Percentiles rank a stretch among this genome's conserved stretches.
phyloP scores from a whole-genome alignment of 1,140 invertebrate species.

The Mya arenaria region DNA sequence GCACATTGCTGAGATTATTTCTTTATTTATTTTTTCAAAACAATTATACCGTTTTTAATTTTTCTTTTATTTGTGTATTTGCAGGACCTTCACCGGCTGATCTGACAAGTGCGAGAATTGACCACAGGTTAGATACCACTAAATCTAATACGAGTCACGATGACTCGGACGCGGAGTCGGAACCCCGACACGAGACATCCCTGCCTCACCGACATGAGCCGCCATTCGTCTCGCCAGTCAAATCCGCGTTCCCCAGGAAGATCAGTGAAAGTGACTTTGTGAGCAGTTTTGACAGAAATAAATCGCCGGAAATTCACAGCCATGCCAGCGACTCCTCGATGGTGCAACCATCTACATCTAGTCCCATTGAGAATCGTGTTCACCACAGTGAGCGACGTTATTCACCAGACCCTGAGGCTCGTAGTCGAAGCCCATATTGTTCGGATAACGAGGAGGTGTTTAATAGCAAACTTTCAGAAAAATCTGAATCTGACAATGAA shows the following conservation, averaged over 20 bases:
- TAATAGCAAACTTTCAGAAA: slow-evolving; percentile 39
- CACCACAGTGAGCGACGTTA: slow-evolving; percentile 24
- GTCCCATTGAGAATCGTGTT: slow-evolving; percentile 35
- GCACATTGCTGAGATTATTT: too few relatives aligned
- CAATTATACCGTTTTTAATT: neutral
- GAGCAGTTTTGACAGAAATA: slow-evolving; percentile 54
- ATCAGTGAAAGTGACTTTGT: slow-evolving; percentile 57
- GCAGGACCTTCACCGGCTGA: slow-evolving; percentile 47
- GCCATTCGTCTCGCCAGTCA: slow-evolving; percentile 31
- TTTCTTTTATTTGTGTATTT: slow-evolving; percentile 19
- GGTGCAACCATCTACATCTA: slow-evolving; percentile 38
- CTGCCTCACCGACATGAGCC: slow-evolving; percentile 19
- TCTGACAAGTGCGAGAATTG: slow-evolving; percentile 40
- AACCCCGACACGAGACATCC: slow-evolving; percentile 28
- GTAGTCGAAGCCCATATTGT: slow-evolving; percentile 33
- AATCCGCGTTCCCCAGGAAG: slow-evolving; percentile 51
- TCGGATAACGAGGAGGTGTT: slow-evolving; percentile 39
- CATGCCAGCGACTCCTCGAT: slow-evolving; percentile 18
- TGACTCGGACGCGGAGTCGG: slow-evolving; percentile 37
- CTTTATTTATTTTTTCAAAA: neutral
- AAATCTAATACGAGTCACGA: slow-evolving; percentile 53
- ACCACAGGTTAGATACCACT: slow-evolving; percentile 46
- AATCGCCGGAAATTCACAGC: slow-evolving; percentile 54
- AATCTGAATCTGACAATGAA: slow-evolving; percentile 49
- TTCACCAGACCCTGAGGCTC: slow-evolving; percentile 4